Evolutionary conservation across 2,797 vertebrate genomes (phyloP).

Genomic region (Smutsia temminckii): DNA sequence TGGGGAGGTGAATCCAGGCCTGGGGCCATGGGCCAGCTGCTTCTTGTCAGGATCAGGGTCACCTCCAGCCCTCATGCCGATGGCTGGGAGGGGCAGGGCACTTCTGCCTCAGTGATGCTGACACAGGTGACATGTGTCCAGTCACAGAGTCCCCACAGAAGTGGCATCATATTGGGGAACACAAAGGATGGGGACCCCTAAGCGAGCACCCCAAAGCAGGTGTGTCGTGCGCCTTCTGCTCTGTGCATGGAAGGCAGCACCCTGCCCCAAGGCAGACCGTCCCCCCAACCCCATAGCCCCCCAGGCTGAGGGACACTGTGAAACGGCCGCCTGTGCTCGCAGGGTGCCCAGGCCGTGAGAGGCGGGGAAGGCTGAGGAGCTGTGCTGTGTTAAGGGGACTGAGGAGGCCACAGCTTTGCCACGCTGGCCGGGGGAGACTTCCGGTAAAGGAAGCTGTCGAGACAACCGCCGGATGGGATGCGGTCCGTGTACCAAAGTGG

Average conservation of each 20-base stretch:
- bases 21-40: too few species aligned
- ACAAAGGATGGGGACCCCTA: too few species aligned
- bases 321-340: neutral
- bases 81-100: too few species aligned
- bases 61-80: neutral
- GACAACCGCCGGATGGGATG: neutral
- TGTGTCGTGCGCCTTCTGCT: neutral
- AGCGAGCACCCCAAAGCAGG: too few species aligned
- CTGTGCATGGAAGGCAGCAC: accelerated
- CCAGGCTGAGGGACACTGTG: accelerated
- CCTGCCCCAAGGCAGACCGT: neutral
- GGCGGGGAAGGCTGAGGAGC: neutral
- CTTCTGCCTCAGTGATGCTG: neutral
- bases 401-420: neutral
- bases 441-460: neutral
- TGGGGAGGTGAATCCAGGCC: neutral
- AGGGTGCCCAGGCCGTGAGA: accelerated
- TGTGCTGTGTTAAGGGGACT: too few species aligned
- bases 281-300: neutral
- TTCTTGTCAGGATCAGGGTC: neutral
- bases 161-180: accelerated
- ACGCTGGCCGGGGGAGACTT: too few species aligned
- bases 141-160: neutral
- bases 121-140: accelerated
- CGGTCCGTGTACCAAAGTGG: too few species aligned